These are phyloP conservation scores for Cassiopea andromeda DNA, from an alignment of 30 jellyfish, hydroid and myxozoan genomes.

Conservation along the genomic window DNA sequence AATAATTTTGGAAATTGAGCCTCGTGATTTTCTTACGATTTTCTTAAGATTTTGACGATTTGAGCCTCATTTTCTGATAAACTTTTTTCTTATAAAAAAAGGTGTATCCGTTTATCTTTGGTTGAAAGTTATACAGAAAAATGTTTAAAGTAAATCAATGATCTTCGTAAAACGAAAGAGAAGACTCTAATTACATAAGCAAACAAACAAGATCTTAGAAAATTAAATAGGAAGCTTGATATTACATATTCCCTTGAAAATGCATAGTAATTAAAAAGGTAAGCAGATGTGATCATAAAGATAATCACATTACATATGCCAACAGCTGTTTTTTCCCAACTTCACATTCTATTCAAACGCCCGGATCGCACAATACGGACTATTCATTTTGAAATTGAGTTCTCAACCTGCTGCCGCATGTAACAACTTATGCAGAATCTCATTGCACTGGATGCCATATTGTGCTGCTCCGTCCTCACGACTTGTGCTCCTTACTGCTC, in stretches of 20 bases:
- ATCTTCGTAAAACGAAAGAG: neutral
- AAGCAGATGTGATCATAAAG: constrained; percentile 33
- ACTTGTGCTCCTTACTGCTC: neutral
- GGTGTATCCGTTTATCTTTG: neutral
- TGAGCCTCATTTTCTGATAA: too few species aligned
- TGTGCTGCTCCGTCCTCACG: neutral
- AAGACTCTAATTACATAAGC: neutral
- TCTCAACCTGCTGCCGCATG: constrained; percentile 34
- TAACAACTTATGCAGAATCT: neutral
- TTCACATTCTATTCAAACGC: constrained; percentile 15
- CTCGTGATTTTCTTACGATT: too few species aligned
- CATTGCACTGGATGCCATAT: neutral
- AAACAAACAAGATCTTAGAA: neutral
- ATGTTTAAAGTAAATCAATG: neutral
- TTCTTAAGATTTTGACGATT: too few species aligned
- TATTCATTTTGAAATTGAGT: neutral
- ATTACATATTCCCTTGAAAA: neutral
- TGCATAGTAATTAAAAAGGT: constrained; percentile 7
- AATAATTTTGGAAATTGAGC: too few species aligned
- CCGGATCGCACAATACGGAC: constrained; percentile 5
- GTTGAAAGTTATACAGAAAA: neutral
- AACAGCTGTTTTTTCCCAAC: constrained; percentile 42
- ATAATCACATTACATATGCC: constrained; percentile 6
- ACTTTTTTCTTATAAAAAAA: too few species aligned
- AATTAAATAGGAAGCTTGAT: constrained; percentile 16